These are phyloP conservation scores for Trachelus tabidus DNA, from an alignment of 2,888 invertebrate genomes.

Conservation along the genomic window DNA sequence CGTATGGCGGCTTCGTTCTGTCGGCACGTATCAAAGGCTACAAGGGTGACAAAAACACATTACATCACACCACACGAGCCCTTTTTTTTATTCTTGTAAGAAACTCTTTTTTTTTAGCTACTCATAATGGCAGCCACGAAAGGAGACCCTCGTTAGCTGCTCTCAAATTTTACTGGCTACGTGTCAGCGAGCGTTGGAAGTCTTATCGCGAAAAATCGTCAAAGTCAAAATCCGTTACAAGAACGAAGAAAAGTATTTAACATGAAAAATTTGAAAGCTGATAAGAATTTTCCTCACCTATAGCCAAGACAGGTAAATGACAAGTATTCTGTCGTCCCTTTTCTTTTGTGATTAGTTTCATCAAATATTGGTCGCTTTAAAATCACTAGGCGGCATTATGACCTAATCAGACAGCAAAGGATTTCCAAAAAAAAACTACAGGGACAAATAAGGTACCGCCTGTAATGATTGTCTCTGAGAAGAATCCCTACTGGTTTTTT, in stretches of 20 bases:
- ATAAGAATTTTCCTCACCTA: not conserved
- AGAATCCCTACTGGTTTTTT: not conserved
- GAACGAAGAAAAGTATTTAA: not conserved
- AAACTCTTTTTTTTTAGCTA: not conserved
- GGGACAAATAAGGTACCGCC: slow-evolving; percentile 16
- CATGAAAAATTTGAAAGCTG: not conserved
- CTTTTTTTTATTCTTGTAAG: slow-evolving; percentile 1
- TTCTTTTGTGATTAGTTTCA: not conserved
- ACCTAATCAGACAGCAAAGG: slow-evolving; percentile 30
- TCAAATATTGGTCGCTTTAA: slow-evolving; percentile 32
- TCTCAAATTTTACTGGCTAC: slow-evolving; percentile 6
- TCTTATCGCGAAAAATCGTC: not conserved
- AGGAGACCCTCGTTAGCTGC: slow-evolving; percentile 17
- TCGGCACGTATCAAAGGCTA: slow-evolving; percentile 4
- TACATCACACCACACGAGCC: slow-evolving; percentile 8
- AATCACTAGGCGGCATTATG: slow-evolving; percentile 43
- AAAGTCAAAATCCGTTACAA: not conserved
- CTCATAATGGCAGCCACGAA: slow-evolving; percentile 1
- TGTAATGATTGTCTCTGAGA: slow-evolving; percentile 9
- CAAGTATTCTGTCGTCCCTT: not conserved
- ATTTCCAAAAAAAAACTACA: slow-evolving; percentile 2
- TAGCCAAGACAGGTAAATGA: not conserved
- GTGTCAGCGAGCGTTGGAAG: not conserved
- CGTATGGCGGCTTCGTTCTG: not conserved
- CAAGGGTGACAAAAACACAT: slow-evolving; percentile 1